These are phyloP conservation scores for Idris sp. DNA, from an alignment of 1,140 invertebrate species.

Conservation along the genomic window DNA sequence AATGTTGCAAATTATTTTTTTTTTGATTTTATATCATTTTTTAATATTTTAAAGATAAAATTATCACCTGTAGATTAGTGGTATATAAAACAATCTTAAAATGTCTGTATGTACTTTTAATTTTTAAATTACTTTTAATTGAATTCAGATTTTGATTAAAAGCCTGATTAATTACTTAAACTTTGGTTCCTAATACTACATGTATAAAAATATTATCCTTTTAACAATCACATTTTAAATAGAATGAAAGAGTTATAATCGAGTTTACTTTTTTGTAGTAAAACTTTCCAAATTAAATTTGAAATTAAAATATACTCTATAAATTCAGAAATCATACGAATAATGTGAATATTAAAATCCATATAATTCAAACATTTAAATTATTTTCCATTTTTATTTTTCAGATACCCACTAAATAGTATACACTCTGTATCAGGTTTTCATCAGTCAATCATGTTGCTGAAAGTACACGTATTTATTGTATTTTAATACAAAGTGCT, in stretches of 20 bases:
- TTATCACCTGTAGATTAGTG: no score
- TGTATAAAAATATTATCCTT: no score
- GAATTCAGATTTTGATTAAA: no score
- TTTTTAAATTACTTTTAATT: no score
- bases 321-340: not conserved
- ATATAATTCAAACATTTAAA: no score
- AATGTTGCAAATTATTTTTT: no score
- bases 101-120: no score
- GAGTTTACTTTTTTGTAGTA: conserved; percentile 13
- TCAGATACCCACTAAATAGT: not conserved
- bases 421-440: not conserved
- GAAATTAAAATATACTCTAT: conserved; percentile 1
- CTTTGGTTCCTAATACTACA: no score
- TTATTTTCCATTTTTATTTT: not conserved
- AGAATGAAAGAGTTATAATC: conserved; percentile 15
- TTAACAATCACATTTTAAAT: conserved; percentile 18
- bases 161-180: no score
- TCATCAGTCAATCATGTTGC: conserved; percentile 3
- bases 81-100: no score
- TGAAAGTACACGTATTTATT: not conserved
- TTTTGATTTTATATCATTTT: no score
- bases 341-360: not conserved
- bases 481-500: not conserved
- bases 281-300: conserved; percentile 19
- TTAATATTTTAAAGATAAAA: no score